A percentile compares a stretch with the other conserved stretches of the same genome.
Evolutionary conservation across 1,140 invertebrate genomes (phyloP).

Genomic region (Plectrocnemia conspersa): DNA sequence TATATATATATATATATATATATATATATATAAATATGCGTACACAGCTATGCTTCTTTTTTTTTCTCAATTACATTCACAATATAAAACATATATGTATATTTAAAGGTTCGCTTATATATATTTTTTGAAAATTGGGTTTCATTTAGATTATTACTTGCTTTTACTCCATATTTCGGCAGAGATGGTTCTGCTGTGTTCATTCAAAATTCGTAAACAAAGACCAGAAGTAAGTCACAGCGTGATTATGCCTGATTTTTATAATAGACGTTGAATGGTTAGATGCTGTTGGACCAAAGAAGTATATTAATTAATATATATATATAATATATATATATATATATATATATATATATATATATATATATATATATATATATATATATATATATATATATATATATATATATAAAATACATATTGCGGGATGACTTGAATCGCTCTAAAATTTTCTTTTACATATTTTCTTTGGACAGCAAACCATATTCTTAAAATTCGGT

Average conservation of each 20-base stretch:
- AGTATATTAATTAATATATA: constrained; percentile 8
- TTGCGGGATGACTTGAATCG: too few species aligned
- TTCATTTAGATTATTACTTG: too few species aligned
- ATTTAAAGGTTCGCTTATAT: neutral
- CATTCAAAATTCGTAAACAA: too few species aligned
- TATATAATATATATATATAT: constrained; percentile 10
- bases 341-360: too few species aligned
- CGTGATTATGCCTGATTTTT: too few species aligned
- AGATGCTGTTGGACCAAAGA: constrained; percentile 22
- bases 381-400: constrained; percentile 5
- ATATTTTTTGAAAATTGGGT: too few species aligned
- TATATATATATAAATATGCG: neutral
- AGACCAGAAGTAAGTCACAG: too few species aligned
- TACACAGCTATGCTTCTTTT: neutral
- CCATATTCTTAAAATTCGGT: too few species aligned
- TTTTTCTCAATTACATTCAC: neutral
- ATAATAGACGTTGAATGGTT: constrained; percentile 1
- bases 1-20: constrained; percentile 1
- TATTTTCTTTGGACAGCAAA: too few species aligned
- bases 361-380: constrained; percentile 15
- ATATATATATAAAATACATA: neutral
- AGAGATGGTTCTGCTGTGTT: too few species aligned
- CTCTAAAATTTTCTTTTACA: too few species aligned
- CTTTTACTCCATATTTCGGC: too few species aligned
- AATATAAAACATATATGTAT: neutral